Evolutionary conservation across 2,888 invertebrate genomes (phyloP).

Genomic region (Glyphotaelius pellucidus): DNA sequence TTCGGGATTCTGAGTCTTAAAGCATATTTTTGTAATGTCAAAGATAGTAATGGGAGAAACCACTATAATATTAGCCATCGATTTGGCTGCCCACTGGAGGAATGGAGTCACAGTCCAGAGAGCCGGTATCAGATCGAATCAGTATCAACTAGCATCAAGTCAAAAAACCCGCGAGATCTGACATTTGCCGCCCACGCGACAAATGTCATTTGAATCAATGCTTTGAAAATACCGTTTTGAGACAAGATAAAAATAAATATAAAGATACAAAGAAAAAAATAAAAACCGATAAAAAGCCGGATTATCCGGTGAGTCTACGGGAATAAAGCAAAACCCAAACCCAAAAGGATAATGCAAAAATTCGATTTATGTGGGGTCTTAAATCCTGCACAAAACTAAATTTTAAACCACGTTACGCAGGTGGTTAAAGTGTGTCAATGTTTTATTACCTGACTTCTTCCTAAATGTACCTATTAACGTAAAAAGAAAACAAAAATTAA

Average conservation of each 20-base stretch:
- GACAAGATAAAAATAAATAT: not conserved
- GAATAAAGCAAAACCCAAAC: not conserved
- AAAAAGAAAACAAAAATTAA: too few species aligned
- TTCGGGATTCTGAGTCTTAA: too few species aligned
- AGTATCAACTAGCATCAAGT: not conserved
- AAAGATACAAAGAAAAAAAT: not conserved
- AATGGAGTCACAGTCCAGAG: not conserved
- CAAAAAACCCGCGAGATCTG: conserved; percentile 26
- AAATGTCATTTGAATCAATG: too few species aligned
- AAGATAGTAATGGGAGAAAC: not conserved
- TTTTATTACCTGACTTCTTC: too few species aligned
- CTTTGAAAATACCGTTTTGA: too few species aligned
- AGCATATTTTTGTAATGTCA: not conserved
- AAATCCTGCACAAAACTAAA: too few species aligned
- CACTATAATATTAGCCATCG: not conserved
- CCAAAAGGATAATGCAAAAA: not conserved
- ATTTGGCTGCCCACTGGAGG: not conserved
- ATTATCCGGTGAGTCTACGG: not conserved
- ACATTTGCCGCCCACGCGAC: not conserved
- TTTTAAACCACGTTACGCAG: too few species aligned
- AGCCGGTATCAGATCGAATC: not conserved
- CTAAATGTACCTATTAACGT: too few species aligned
- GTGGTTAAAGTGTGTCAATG: too few species aligned
- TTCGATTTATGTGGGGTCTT: too few species aligned
- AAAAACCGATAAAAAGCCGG: not conserved